These are phyloP conservation scores for Daubentonia madagascariensis DNA, from an alignment of 2,113 vertebrate genomes.

Conservation along the genomic window DNA sequence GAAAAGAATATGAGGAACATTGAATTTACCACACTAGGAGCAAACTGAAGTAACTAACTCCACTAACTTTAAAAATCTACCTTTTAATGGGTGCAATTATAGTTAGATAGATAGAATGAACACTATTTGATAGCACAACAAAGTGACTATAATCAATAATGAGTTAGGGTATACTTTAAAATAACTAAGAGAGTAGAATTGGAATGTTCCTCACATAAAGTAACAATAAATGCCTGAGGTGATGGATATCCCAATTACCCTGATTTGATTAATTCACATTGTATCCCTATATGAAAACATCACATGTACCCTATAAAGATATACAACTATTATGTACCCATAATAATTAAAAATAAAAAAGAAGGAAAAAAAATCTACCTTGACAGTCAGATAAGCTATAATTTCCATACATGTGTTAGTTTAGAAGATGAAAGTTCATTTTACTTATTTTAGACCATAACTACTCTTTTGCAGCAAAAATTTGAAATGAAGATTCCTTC, in stretches of 20 bases:
- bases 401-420: background rate
- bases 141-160: no score
- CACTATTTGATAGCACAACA: no score
- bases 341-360: background rate
- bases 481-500: background rate
- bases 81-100: background rate
- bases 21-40: background rate
- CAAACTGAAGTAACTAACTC: background rate
- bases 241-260: no score
- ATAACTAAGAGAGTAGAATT: no score
- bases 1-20: background rate
- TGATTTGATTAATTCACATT: no score
- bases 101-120: no score
- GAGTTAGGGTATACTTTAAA: no score
- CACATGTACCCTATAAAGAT: no score
- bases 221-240: no score
- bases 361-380: background rate
- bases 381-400: background rate
- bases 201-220: no score
- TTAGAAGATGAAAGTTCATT: background rate
- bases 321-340: background rate
- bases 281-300: no score
- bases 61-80: background rate
- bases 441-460: background rate
- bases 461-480: background rate